Percentiles rank a stretch among this genome's conserved stretches.
Conservation (phyloP, 2,797 vertebrate species). For the Xenops minutus region DNA sequence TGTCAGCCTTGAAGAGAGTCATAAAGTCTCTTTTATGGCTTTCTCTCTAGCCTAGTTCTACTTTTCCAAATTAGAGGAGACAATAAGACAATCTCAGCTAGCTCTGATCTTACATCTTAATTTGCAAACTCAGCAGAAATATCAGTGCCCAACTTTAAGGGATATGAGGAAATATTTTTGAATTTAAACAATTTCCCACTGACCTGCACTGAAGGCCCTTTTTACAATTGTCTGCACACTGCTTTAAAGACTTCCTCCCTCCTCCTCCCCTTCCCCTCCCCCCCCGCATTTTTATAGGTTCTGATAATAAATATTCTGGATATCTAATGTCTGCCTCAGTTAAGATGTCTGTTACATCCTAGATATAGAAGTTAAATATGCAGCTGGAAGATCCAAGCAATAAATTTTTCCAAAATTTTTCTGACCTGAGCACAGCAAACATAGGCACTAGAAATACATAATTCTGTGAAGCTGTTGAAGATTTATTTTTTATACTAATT, state of each 20-base stretch:
- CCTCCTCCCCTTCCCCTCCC: too few species aligned
- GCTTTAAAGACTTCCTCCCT: background rate
- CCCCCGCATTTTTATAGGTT: background rate
- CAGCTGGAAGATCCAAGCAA: background rate
- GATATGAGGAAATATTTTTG: conserved; percentile 41
- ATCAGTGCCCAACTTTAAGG: conserved; percentile 39
- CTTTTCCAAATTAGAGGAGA: conserved; percentile 88
- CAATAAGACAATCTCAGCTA: conserved; percentile 83
- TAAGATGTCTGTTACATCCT: background rate
- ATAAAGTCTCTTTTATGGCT: conserved; percentile 89
- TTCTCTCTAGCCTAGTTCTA: conserved; percentile 77
- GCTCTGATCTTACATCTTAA: conserved; percentile 84
- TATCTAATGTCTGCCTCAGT: conserved; percentile 3
- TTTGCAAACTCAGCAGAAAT: conserved; percentile 78
- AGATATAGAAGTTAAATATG: background rate
- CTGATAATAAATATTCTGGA: conserved; percentile 28
- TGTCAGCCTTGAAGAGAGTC: conserved; percentile 81
- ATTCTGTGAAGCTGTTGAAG: background rate
- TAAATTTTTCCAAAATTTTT: background rate
- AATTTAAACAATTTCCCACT: conserved; percentile 48
- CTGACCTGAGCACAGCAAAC: background rate
- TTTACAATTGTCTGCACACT: background rate
- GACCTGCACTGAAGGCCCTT: background rate
- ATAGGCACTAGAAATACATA: background rate
- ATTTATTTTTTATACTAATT: background rate